Evolutionary conservation across 2,113 vertebrate species (phyloP), one percentile per base, ranked within the genome.

Genomic region (Ochotona princeps): DNA sequence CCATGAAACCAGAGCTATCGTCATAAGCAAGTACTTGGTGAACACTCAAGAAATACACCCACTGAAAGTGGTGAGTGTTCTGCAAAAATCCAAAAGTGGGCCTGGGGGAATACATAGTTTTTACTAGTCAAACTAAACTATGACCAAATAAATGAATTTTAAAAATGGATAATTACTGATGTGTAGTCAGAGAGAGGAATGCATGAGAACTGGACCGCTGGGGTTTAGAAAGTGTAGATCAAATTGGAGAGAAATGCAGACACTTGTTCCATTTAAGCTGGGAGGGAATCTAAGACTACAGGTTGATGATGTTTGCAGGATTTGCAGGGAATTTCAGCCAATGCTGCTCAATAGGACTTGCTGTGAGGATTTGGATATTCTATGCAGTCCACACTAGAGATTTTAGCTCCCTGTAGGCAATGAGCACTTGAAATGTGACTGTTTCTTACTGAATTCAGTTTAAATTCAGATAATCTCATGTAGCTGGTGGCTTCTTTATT

Each of bases 1-100:
- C n/a, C 47, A 54, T 32, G 81, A 92, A 95, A 95, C 63, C 61
- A 87, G 90, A 95, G 81, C 85, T 81, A 67, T 67, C 61, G 54
- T 91, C 92, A 83, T 94, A 8, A 84, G 82, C 61, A 70, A 75
- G 23, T 21, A 66, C 75, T 76, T 93, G 91, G 78, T 89, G 61
- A 85, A 32, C 38, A 13, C 67, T 89, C 66, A 66, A 75, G 72
- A 63, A 66, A 44, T 60, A 73, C 10, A 73, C 54, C 38, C 78
- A 74, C 35, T 30, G 28, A 78, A 72, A 2, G 4, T 20, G 47
- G 74, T 57, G 32, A 61, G 47, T 32, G 11, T 20, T 28, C 73
- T 44, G n/a, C 18, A 32, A 30, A 69, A 69, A 73, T 5, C 15
- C 75, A 9, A 17, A 93, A 75, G 44, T 66, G 80, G 70, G n/a